These are phyloP conservation scores for Acridotheres tristis DNA, from an alignment of 2,797 vertebrate species.

Conservation along the genomic window DNA sequence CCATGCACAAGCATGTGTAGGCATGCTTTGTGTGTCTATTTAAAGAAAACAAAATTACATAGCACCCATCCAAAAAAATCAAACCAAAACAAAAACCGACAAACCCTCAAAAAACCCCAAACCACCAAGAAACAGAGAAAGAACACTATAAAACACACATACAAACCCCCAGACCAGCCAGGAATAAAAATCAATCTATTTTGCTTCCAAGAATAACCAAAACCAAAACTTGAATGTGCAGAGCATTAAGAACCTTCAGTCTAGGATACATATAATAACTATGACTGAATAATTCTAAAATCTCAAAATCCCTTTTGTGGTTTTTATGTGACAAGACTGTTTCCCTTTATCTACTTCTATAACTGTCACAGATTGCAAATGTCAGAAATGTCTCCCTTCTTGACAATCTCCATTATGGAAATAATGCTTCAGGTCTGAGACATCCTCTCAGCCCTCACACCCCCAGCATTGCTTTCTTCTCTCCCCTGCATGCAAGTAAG, in stretches of 20 bases:
- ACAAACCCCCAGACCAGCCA: neutral
- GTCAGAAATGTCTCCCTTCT: neutral
- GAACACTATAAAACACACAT: neutral
- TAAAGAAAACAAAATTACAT: neutral
- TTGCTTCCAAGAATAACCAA: neutral
- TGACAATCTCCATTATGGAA: constrained; percentile 1
- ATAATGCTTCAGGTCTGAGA: constrained; percentile 28
- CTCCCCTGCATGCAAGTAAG: neutral
- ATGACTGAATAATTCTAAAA: neutral
- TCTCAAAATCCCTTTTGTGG: neutral
- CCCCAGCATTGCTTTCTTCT: neutral
- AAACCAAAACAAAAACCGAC: neutral
- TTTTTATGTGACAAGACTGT: neutral
- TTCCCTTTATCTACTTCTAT: neutral
- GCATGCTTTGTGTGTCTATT: neutral
- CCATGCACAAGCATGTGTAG: neutral
- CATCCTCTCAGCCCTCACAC: neutral
- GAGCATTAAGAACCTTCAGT: neutral
- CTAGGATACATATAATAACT: neutral
- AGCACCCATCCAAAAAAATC: neutral
- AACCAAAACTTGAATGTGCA: neutral
- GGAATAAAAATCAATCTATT: neutral
- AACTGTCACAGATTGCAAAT: neutral
- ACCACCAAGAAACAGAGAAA: neutral
- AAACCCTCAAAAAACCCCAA: neutral